These are phyloP conservation scores for Simalia tracyae DNA, from an alignment of 2,797 vertebrate genomes.

Conservation along the genomic window DNA sequence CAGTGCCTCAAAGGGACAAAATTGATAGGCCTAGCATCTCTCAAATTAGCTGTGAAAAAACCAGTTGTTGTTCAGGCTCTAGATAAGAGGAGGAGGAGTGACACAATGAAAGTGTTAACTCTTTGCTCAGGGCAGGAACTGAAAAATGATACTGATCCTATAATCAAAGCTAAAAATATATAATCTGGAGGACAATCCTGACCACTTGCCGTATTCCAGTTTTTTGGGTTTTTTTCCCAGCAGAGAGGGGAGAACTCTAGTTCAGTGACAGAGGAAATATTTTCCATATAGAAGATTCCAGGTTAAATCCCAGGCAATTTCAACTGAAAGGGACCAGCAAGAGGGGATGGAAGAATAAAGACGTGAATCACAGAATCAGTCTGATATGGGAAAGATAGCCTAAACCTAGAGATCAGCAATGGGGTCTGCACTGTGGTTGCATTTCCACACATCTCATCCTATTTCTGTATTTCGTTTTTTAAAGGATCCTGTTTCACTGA, in stretches of 20 bases:
- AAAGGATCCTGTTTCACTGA: too few relatives aligned
- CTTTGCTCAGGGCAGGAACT: not conserved
- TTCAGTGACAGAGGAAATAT: not conserved
- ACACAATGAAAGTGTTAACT: conserved; percentile 3
- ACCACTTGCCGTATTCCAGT: not conserved
- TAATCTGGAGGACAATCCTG: not conserved
- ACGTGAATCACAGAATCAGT: not conserved
- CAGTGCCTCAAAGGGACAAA: conserved; percentile 50
- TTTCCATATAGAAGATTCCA: not conserved
- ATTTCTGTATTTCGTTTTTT: not conserved
- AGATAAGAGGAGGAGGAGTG: not conserved
- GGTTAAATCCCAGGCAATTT: not conserved
- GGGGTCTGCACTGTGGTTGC: not conserved
- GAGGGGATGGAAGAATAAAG: not conserved
- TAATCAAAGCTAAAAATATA: not conserved
- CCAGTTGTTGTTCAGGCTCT: not conserved
- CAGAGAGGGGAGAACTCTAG: not conserved
- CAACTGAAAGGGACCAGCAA: not conserved
- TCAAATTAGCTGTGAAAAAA: conserved; percentile 12
- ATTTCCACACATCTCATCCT: not conserved
- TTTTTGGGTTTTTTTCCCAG: not conserved
- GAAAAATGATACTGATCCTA: not conserved
- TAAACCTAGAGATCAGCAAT: not conserved
- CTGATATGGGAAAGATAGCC: not conserved
- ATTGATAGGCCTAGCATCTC: conserved; percentile 21